These are phyloP conservation scores for Catostylus mosaicus DNA, from an alignment of 30 jellyfish, hydroid and myxozoan genomes.

Conservation along the genomic window DNA sequence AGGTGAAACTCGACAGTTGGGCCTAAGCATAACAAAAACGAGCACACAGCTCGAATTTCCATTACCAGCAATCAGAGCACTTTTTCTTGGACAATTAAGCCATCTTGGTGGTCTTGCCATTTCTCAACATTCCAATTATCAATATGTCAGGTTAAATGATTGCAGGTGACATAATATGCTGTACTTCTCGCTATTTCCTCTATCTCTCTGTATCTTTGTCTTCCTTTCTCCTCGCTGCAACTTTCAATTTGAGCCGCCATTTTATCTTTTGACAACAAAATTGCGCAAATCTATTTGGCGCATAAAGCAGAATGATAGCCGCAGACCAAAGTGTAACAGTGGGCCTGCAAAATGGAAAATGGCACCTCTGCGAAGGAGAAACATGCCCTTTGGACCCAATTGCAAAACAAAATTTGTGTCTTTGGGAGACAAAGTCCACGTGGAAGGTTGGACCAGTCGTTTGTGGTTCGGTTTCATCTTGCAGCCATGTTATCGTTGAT, in stretches of 20 bases:
- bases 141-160: neutral
- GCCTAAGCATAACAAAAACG: neutral
- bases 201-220: neutral
- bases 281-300: neutral
- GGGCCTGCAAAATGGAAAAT: neutral
- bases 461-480: neutral
- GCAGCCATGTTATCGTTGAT: conserved; percentile 30
- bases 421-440: too few relatives aligned
- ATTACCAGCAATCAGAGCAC: conserved; percentile 83
- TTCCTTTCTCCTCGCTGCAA: neutral
- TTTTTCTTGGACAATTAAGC: conserved; percentile 95
- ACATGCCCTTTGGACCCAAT: too few relatives aligned
- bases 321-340: neutral
- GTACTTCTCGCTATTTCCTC: neutral
- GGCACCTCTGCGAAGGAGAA: too few relatives aligned
- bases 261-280: neutral
- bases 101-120: conserved; percentile 97
- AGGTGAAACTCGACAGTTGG: neutral
- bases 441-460: too few relatives aligned
- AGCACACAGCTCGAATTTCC: neutral
- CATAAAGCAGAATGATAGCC: conserved; percentile 1
- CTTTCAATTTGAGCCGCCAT: conserved; percentile 3
- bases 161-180: neutral
- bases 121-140: conserved; percentile 3
- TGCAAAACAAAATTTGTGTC: too few relatives aligned